Evolutionary conservation across 1,140 invertebrate species (phyloP).

Genomic region (Drosophila orena): DNA sequence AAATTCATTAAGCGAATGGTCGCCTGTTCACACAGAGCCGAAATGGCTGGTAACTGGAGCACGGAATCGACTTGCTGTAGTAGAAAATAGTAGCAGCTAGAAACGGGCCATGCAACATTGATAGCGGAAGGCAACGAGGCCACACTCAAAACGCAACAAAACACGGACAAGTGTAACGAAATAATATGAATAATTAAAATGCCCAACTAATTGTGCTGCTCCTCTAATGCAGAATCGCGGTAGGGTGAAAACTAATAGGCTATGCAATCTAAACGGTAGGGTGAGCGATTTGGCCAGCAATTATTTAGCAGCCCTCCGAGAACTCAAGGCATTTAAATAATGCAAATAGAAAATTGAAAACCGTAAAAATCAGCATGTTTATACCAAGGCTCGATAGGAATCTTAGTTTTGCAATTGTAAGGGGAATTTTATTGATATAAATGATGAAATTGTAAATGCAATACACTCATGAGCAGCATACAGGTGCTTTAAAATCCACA

Average conservation of each 20-base stretch:
- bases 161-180: constrained; percentile 24
- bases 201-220: constrained; percentile 14
- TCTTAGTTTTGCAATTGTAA: too few species aligned
- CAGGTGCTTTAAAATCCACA: too few species aligned
- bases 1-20: constrained; percentile 69
- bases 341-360: constrained; percentile 47
- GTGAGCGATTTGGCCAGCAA: not conserved
- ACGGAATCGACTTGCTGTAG: constrained; percentile 48
- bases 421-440: not conserved
- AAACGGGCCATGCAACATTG: constrained; percentile 62
- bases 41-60: constrained; percentile 69
- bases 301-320: constrained; percentile 1
- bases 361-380: not conserved
- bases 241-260: constrained; percentile 2
- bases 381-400: not conserved
- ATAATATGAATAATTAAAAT: constrained; percentile 70
- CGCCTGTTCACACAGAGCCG: constrained; percentile 26
- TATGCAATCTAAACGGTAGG: constrained; percentile 1
- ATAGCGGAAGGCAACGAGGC: constrained; percentile 57
- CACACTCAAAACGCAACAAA: constrained; percentile 42
- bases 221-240: not conserved
- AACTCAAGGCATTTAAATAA: constrained; percentile 12
- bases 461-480: not conserved
- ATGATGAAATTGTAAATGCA: not conserved
- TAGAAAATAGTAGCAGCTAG: constrained; percentile 13